phyloP scores from a whole-genome alignment of 2,888 invertebrate genomes.

The Cynaeus angustus region DNA sequence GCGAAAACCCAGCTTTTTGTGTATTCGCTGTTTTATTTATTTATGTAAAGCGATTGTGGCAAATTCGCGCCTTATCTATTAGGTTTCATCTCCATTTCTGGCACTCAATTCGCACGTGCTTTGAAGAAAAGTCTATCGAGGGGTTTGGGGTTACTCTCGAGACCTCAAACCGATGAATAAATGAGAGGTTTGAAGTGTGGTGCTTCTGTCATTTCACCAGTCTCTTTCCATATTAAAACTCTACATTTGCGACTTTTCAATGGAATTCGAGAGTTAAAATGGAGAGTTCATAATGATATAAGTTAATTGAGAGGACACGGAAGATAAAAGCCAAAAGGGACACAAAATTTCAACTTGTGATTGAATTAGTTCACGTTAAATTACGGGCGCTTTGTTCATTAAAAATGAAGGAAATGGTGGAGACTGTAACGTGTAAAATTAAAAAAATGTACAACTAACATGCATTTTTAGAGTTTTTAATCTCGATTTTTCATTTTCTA shows the following conservation, averaged over 20 bases:
- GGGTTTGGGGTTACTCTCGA: slow-evolving; percentile 29
- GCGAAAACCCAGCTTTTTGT: slow-evolving; percentile 8
- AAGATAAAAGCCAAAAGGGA: slow-evolving; percentile 28
- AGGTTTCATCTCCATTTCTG: slow-evolving; percentile 35
- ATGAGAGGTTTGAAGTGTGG: slow-evolving; percentile 46
- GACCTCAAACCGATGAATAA: slow-evolving; percentile 45
- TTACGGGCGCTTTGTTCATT: not conserved
- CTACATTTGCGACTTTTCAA: slow-evolving; percentile 24
- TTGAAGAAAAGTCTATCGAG: slow-evolving; percentile 30
- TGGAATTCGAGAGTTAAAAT: slow-evolving; percentile 1
- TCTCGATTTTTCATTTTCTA: too few species aligned
- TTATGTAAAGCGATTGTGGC: slow-evolving; percentile 46
- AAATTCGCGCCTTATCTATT: slow-evolving; percentile 45
- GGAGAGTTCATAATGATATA: slow-evolving; percentile 21
- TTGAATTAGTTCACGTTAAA: slow-evolving; percentile 10
- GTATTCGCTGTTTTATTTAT: slow-evolving; percentile 40
- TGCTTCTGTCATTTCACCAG: slow-evolving; percentile 37
- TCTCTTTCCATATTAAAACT: slow-evolving; percentile 37
- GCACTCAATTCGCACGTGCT: slow-evolving; percentile 43
- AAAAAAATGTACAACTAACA: too few species aligned
- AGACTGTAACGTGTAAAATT: too few species aligned
- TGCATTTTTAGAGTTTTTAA: too few species aligned
- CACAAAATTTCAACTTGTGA: slow-evolving; percentile 26
- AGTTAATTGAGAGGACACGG: slow-evolving; percentile 29
- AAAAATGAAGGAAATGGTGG: not conserved